Conservation (phyloP, 2,888 invertebrate species). For the Allolobophora icterica region DNA sequence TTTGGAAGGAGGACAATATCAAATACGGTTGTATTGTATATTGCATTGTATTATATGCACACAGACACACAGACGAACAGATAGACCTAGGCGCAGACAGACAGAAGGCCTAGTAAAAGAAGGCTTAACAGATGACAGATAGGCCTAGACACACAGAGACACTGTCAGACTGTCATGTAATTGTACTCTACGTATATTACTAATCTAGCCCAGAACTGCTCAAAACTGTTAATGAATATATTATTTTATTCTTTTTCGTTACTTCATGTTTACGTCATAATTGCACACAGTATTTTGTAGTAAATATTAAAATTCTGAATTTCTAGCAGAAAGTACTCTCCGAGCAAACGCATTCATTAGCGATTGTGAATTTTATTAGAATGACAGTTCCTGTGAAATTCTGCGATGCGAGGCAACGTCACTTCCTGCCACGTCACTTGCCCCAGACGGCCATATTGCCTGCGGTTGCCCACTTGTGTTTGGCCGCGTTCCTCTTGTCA, state of each 20-base stretch:
- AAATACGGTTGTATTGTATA: too few species aligned
- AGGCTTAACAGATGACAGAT: too few species aligned
- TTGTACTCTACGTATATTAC: background rate
- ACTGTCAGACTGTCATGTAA: too few species aligned
- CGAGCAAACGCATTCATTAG: background rate
- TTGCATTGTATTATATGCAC: too few species aligned
- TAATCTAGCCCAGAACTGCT: background rate
- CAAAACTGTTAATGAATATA: background rate
- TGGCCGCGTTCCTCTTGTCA: background rate
- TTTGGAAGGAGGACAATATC: too few species aligned
- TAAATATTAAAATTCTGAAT: background rate
- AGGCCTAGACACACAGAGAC: too few species aligned
- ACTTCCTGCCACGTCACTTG: background rate
- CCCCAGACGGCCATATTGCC: conserved; percentile 26
- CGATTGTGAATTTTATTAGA: background rate
- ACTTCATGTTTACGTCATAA: background rate
- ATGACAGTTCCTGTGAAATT: background rate
- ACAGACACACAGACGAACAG: background rate
- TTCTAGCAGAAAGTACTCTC: background rate
- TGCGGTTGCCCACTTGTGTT: conserved; percentile 15
- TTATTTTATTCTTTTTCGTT: background rate
- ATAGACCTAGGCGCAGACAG: background rate
- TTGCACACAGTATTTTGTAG: background rate
- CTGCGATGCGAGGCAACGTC: background rate
- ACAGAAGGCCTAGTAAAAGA: background rate